Evolutionary conservation across 2,797 vertebrate species (phyloP), one percentile per base, ranked within the genome.

Genomic region (Leptatherina wallacei): DNA sequence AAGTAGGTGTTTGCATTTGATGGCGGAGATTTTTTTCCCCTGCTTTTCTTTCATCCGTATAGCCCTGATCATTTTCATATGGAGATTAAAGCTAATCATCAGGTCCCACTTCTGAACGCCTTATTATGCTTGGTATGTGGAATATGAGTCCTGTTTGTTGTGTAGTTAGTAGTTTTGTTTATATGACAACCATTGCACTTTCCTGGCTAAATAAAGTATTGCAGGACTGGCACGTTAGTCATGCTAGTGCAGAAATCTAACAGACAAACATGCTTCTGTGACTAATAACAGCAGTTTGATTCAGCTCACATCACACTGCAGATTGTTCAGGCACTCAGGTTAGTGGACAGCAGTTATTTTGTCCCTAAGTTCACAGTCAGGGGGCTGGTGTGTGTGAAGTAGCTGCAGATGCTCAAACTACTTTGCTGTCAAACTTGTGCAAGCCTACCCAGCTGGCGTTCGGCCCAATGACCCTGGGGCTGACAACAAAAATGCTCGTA

Each of bases 1-100:
- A 84, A 93, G 82, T 90, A 84, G 76, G 58, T 85, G 88, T 93
- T 91, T 94, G 88, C 73, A 68, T 89, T 80, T 60, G 68, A 83
- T 77, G 76, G 80, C 57, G 66, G 66, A 77, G 55, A 68, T 66
- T 71, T 44, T 27, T 22, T 32, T 4, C 47, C n/a, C 60, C 65
- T 65, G 67, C 67, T 55, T 71, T 65, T 35, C 78, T 81, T 76
- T 81, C 71, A 76, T 84, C 80, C 30, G 35, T 58, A 71, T 80
- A 83, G 52, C 73, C 71, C 14, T 24, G 13, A 61, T 86, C 62
- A 77, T 83, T 83, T 83, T 59, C 51, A 7, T 70, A 62, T 69
- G 70, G 72, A 74, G 84, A 75, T 61, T 75, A 51, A 58, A 75
- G 60, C 63, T 83, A 80, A 85, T 89, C 63, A 80, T 84, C 62